Evolutionary conservation across 2,113 vertebrate genomes (phyloP).

Genomic region (Semicossyphus pulcher): DNA sequence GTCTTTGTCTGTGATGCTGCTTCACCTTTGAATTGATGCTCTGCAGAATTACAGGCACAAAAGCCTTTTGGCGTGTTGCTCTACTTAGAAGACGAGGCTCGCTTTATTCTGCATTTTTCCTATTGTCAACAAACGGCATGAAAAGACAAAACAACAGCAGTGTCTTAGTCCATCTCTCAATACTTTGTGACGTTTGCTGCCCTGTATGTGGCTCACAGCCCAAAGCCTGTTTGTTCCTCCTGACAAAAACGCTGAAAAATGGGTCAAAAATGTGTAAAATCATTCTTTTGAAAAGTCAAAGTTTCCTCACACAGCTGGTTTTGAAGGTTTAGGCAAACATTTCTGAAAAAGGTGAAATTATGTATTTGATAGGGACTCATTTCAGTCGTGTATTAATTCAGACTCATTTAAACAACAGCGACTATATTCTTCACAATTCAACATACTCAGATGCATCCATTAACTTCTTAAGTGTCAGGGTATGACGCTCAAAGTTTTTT

Average conservation of each 20-base stretch:
- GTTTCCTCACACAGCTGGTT: slow-evolving; percentile 9
- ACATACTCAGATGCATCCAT: too few species aligned
- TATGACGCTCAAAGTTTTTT: too few species aligned
- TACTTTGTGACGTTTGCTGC: not conserved
- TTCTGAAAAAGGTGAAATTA: not conserved
- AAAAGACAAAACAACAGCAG: slow-evolving; percentile 10
- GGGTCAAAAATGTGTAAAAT: not conserved
- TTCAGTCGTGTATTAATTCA: too few species aligned
- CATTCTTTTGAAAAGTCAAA: not conserved
- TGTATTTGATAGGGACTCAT: not conserved
- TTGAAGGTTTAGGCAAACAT: slow-evolving; percentile 3
- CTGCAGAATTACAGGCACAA: slow-evolving; percentile 10
- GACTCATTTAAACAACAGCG: too few species aligned
- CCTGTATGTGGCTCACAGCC: not conserved
- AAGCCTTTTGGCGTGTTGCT: slow-evolving; percentile 2
- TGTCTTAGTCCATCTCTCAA: not conserved
- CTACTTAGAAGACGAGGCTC: slow-evolving; percentile 10
- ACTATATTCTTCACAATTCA: too few species aligned
- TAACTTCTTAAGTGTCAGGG: too few species aligned
- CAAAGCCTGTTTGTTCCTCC: slow-evolving; percentile 29
- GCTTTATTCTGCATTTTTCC: not conserved
- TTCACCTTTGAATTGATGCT: slow-evolving; percentile 40
- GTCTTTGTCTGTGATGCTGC: slow-evolving; percentile 15
- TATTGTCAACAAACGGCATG: not conserved
- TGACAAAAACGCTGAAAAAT: not conserved